Conservation (phyloP, 2,888 invertebrate genomes). For the Dermolepida albohirtum region DNA sequence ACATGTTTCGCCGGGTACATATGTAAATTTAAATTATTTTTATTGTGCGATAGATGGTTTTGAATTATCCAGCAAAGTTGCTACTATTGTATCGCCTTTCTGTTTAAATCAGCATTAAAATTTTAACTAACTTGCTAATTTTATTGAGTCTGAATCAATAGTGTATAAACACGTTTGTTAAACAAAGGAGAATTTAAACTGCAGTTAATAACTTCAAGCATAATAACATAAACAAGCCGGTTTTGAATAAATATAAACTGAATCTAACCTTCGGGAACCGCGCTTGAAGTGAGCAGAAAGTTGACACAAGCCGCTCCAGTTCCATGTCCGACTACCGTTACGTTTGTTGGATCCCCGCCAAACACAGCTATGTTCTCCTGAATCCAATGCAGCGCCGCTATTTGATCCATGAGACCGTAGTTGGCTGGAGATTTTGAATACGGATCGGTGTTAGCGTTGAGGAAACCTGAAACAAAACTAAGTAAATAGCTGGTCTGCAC, state of each 20-base stretch:
- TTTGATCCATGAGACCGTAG: conserved; percentile 98
- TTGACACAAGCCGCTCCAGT: conserved; percentile 97
- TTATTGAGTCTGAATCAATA: no score
- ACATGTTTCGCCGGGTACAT: no score
- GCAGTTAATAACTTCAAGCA: conserved; percentile 6
- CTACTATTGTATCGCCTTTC: no score
- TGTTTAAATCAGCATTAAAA: no score
- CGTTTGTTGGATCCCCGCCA: conserved; percentile 92
- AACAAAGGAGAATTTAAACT: not conserved
- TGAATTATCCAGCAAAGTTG: no score
- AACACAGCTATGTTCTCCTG: conserved; percentile 95
- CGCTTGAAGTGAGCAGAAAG: conserved; percentile 92
- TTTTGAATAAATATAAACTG: not conserved
- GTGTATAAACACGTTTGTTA: no score
- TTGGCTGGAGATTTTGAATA: conserved; percentile 90
- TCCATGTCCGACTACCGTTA: conserved; percentile 95
- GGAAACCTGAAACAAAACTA: conserved; percentile 76
- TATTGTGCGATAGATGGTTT: no score
- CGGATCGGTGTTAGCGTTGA: conserved; percentile 89
- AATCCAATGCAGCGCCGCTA: conserved; percentile 95
- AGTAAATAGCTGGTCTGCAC: conserved; percentile 21
- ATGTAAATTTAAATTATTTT: no score
- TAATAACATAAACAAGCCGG: not conserved
- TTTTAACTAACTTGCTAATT: no score
- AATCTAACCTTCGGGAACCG: conserved; percentile 87